phyloP scores from a whole-genome alignment of 2,113 vertebrate genomes.

The Xiphorhynchus elegans region DNA sequence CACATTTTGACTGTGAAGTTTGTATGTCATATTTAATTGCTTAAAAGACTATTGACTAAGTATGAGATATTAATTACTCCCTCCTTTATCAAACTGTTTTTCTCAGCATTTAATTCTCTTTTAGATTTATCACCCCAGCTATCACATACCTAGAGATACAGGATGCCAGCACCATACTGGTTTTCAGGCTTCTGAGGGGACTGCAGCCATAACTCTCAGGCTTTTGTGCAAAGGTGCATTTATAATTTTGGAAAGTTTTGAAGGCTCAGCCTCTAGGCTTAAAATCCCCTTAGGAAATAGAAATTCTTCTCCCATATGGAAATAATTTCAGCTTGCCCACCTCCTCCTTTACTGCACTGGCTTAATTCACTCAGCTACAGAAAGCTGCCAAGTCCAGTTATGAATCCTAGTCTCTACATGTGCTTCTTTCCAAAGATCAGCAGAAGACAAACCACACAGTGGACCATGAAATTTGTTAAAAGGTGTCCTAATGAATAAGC shows the following conservation, averaged over 20 bases:
- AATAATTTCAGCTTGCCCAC: slow-evolving; percentile 49
- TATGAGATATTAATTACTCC: neutral
- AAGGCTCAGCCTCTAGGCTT: neutral
- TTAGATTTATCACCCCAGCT: neutral
- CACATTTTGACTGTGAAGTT: neutral
- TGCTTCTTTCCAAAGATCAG: neutral
- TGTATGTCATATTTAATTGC: neutral
- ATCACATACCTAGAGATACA: neutral
- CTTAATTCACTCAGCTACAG: slow-evolving; percentile 32
- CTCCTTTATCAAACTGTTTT: neutral
- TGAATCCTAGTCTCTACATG: slow-evolving; percentile 15
- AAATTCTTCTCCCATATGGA: slow-evolving; percentile 57
- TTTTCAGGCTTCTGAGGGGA: neutral
- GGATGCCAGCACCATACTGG: neutral
- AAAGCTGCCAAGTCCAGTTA: slow-evolving; percentile 8
- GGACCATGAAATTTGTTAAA: neutral
- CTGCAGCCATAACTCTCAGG: neutral
- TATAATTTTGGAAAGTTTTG: slow-evolving; percentile 13
- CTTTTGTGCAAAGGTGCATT: neutral
- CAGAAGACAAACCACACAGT: neutral
- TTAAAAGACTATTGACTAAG: neutral
- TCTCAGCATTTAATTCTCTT: neutral
- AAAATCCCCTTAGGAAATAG: slow-evolving; percentile 1
- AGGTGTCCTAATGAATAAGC: neutral
- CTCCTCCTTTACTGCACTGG: slow-evolving; percentile 29